Evolutionary conservation across 2,113 vertebrate species (phyloP), one percentile per base, ranked within the genome.

Genomic region (Neofelis nebulosa): DNA sequence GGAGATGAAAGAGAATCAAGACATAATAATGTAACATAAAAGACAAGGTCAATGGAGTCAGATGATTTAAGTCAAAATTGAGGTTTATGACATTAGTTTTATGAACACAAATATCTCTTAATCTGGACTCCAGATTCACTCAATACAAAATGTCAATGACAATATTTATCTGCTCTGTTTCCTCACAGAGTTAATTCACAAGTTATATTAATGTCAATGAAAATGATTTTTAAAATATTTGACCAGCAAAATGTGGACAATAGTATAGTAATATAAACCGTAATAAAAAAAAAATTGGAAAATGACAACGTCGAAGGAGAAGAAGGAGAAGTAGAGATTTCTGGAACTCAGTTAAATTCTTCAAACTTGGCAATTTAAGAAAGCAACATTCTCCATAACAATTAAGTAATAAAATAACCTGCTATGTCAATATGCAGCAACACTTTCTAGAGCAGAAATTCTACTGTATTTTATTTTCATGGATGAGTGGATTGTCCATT

Each of bases 221-320:
- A 97, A 94, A 65, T 94, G 4, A 96, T 61, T 97, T 95, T 89
- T 41, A 83, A 97, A 87, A 55, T 92, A 71, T 82, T 78, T 91
- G 48, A 41, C 57, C 36, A 93, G n/a, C 52, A 78, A 91, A 95
- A 87, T 81, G 23, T 45, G 69, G 15, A 63, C 68, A 89, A 71
- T 48, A 36, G 4, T 86, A 86, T 63, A 13, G 27, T 48, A 93
- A 63, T 61, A 88, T 50, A 92, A 79, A 90, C 12, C 66, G 3
- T 61, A 89, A 88, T 92, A 73, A 85, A 76, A 87, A 87, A 41
- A 45, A 89, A 73, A 55, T 27, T 14, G 55, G 45, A 84, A 33
- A 33, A 88, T 45, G 1, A 50, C 21, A 91, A 33, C 36, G 25
- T 82, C 16, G 66, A 90, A 36, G 63, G 29, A 74, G 31, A 38